phyloP scores from a whole-genome alignment of 2,113 vertebrate genomes.

The Callopanchax toddi region DNA sequence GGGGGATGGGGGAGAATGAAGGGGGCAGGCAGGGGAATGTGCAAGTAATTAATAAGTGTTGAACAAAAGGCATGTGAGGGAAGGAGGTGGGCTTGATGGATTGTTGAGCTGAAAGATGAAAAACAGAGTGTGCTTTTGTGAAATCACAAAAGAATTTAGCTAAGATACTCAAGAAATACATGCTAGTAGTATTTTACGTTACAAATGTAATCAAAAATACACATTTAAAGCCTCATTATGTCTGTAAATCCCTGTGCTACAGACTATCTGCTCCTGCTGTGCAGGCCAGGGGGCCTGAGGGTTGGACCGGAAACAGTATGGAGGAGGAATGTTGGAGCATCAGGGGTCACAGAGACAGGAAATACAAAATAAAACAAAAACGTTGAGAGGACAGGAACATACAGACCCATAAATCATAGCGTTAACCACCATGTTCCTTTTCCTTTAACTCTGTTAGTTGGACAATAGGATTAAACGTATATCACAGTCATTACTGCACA shows the following conservation, averaged over 20 bases:
- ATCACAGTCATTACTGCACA: background rate
- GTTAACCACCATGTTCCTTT: constrained; percentile 23
- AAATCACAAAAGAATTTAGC: background rate
- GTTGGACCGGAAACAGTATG: constrained; percentile 59
- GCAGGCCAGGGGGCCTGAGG: constrained; percentile 6
- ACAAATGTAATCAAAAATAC: background rate
- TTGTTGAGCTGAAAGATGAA: constrained; percentile 22
- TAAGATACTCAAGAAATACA: background rate
- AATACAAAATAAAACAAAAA: constrained; percentile 24
- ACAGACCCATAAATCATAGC: background rate
- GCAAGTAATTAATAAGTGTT: constrained; percentile 16
- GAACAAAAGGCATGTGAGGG: constrained; percentile 13
- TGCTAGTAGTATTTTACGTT: background rate
- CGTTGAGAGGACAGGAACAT: background rate
- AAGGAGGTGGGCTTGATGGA: background rate
- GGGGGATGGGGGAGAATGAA: too few species aligned
- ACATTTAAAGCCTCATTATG: background rate
- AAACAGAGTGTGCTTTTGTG: constrained; percentile 4
- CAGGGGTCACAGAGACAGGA: constrained; percentile 45
- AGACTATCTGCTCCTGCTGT: background rate
- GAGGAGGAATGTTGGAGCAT: constrained; percentile 51
- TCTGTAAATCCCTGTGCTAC: background rate
- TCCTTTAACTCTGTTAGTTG: constrained; percentile 1
- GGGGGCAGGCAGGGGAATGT: background rate
- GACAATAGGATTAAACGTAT: background rate